These are phyloP conservation scores for Palaemon carinicauda DNA, from an alignment of 1,140 invertebrate genomes.

Conservation along the genomic window DNA sequence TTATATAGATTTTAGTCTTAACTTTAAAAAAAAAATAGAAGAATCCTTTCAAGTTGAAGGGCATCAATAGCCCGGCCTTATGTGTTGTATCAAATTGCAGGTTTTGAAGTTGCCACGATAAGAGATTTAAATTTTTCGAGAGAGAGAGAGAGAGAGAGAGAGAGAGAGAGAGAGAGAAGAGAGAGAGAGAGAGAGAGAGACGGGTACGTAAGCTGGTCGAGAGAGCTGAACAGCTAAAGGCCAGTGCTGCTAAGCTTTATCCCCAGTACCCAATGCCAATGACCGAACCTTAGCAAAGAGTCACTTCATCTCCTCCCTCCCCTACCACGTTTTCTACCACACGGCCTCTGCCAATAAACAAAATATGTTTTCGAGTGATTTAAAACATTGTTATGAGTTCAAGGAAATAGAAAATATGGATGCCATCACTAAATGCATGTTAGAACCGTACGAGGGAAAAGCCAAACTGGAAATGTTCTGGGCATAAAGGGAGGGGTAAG, in stretches of 20 bases:
- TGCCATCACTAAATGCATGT: too few species aligned
- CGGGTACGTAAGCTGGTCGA: not conserved
- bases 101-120: not conserved
- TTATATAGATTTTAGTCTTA: too few species aligned
- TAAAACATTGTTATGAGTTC: too few species aligned
- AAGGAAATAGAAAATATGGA: too few species aligned
- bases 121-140: not conserved
- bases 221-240: conserved; percentile 6
- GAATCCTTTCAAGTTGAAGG: too few species aligned
- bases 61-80: not conserved
- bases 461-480: too few species aligned
- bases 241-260: not conserved
- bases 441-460: too few species aligned
- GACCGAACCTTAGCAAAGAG: conserved; percentile 2
- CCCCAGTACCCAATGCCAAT: conserved; percentile 31
- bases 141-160: not conserved
- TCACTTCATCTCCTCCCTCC: not conserved
- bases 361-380: too few species aligned
- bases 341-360: not conserved
- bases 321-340: not conserved
- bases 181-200: conserved; percentile 32
- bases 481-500: too few species aligned
- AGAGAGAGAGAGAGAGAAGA: conserved; percentile 32
- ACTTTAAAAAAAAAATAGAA: too few species aligned
- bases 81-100: not conserved